Conservation (phyloP, 2,888 invertebrate species). For the Agonopterix alstromeriana region DNA sequence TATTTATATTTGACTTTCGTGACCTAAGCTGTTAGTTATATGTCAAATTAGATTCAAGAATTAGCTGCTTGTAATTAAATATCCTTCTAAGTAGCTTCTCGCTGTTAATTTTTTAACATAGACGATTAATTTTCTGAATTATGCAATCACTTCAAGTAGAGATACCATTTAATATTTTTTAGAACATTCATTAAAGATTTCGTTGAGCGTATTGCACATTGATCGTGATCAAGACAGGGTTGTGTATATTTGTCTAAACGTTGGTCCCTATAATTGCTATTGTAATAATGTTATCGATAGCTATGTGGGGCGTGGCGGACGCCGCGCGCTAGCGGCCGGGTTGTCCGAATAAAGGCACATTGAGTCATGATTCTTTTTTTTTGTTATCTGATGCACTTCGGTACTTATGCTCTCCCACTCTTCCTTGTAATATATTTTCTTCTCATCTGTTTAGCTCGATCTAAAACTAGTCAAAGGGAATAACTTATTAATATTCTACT, state of each 20-base stretch:
- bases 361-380: constrained; percentile 58
- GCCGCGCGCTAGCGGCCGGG: constrained; percentile 60
- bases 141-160: too few relatives aligned
- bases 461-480: constrained; percentile 67
- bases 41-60: too few relatives aligned
- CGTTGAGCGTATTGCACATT: constrained; percentile 50
- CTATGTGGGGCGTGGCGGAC: constrained; percentile 36
- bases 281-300: constrained; percentile 49
- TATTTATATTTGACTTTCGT: too few relatives aligned
- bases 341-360: constrained; percentile 74
- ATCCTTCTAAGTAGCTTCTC: too few relatives aligned
- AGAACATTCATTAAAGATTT: constrained; percentile 24
- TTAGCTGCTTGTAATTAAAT: too few relatives aligned
- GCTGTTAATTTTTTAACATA: too few relatives aligned
- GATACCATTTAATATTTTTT: neutral
- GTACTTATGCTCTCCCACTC: constrained; percentile 49
- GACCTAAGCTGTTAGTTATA: too few relatives aligned
- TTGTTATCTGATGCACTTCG: constrained; percentile 55
- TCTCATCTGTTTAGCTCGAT: constrained; percentile 41
- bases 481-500: constrained; percentile 42
- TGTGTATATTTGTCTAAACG: constrained; percentile 73
- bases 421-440: constrained; percentile 39
- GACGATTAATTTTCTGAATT: too few relatives aligned
- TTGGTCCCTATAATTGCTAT: constrained; percentile 76
- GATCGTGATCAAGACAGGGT: constrained; percentile 47